Evolutionary conservation across 2,888 invertebrate genomes (phyloP).

Genomic region (Ptychoptera albimana): DNA sequence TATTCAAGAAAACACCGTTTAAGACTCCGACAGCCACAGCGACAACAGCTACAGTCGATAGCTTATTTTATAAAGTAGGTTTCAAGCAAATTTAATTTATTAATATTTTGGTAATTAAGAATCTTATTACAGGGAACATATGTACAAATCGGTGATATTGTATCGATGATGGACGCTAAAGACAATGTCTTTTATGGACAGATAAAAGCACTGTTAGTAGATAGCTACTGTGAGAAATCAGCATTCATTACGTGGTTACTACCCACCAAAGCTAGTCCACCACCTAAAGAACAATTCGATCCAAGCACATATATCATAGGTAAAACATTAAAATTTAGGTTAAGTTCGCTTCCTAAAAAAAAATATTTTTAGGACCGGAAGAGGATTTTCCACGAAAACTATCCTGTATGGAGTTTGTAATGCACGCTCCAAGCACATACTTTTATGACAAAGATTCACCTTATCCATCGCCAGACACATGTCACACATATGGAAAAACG

Average conservation of each 20-base stretch:
- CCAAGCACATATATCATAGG: conserved; percentile 81
- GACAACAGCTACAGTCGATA: conserved; percentile 65
- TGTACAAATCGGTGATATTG: conserved; percentile 81
- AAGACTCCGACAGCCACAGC: conserved; percentile 70
- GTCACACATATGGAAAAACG: conserved; percentile 30
- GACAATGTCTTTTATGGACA: conserved; percentile 77
- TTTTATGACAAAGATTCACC: conserved; percentile 61
- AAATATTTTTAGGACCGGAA: conserved; percentile 52
- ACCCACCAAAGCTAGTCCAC: conserved; percentile 67
- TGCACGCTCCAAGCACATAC: conserved; percentile 88
- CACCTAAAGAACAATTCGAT: conserved; percentile 64
- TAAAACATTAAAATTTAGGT: conserved; percentile 20
- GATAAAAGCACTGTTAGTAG: conserved; percentile 73
- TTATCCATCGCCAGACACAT: conserved; percentile 41
- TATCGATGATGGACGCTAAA: conserved; percentile 62
- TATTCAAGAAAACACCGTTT: conserved; percentile 63
- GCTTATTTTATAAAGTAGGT: conserved; percentile 54
- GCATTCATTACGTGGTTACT: conserved; percentile 84
- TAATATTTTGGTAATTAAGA: neutral
- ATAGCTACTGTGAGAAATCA: conserved; percentile 87
- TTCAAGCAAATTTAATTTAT: conserved; percentile 1
- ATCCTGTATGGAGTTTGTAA: conserved; percentile 78
- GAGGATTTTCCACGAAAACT: conserved; percentile 77
- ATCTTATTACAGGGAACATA: conserved; percentile 44
- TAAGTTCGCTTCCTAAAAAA: neutral